phyloP scores from a whole-genome alignment of 2,797 vertebrate species.

The Tragopan temminckii region DNA sequence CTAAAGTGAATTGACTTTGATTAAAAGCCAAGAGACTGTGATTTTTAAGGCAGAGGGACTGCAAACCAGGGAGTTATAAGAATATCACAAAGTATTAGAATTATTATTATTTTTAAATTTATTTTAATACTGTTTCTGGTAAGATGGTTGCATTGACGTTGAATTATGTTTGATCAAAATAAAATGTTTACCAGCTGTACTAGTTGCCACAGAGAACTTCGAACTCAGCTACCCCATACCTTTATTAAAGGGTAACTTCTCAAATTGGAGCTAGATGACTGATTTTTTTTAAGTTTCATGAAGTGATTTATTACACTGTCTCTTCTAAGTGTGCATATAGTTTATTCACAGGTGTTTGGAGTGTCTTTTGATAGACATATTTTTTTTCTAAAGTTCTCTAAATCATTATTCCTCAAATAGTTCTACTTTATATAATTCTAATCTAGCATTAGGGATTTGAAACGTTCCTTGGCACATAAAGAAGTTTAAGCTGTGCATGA shows the following conservation, averaged over 20 bases:
- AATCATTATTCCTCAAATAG: background rate
- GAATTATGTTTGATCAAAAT: background rate
- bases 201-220: background rate
- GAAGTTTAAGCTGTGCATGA: background rate
- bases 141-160: background rate
- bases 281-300: background rate
- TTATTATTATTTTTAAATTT: background rate
- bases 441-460: background rate
- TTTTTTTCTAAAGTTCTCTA: background rate
- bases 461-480: background rate
- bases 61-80: background rate
- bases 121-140: background rate
- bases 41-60: background rate
- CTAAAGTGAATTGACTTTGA: background rate
- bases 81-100: background rate
- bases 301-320: background rate
- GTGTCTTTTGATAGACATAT: background rate
- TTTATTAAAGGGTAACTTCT: background rate
- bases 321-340: background rate
- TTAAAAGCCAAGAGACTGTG: background rate
- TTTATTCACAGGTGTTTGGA: background rate
- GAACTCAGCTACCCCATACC: accelerated
- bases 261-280: background rate
- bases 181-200: background rate
- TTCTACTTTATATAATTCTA: no score